These are phyloP conservation scores for Mesocentrotus franciscanus DNA, from an alignment of 53 echinoderm and acorn worm genomes.

Conservation along the genomic window DNA sequence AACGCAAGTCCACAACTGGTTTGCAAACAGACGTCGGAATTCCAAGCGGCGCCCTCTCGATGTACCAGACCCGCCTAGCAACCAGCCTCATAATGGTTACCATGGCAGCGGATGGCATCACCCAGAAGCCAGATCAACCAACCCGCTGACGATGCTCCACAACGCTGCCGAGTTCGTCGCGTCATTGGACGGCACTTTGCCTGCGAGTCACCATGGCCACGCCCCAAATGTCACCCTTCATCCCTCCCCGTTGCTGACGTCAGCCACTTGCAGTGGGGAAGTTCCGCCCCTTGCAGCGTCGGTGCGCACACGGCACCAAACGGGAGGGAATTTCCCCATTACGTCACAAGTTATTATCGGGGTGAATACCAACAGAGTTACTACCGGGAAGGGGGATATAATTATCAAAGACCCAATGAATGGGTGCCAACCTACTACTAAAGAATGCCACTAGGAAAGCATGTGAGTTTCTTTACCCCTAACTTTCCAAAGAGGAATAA, in stretches of 20 bases:
- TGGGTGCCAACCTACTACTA: slow-evolving; percentile 2
- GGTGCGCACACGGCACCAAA: background rate
- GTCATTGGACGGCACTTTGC: background rate
- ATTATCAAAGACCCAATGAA: background rate
- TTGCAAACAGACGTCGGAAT: slow-evolving; percentile 47
- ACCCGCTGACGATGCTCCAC: slow-evolving; percentile 49
- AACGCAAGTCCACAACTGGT: slow-evolving; percentile 56
- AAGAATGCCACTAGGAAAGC: background rate
- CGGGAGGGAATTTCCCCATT: slow-evolving; percentile 22
- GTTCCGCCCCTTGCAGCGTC: background rate
- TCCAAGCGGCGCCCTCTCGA: background rate
- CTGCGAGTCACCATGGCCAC: background rate
- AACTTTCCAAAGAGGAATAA: too few relatives aligned
- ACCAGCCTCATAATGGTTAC: background rate
- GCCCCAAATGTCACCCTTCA: background rate
- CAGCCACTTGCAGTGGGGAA: background rate
- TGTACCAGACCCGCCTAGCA: background rate
- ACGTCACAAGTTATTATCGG: background rate
- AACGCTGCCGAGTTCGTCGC: slow-evolving; percentile 53
- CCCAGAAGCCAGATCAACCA: background rate
- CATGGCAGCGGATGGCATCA: background rate
- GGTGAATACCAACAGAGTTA: background rate
- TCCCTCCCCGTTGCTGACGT: background rate
- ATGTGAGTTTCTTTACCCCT: background rate
- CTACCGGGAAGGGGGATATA: background rate